Conservation (phyloP, 2,888 invertebrate genomes). For the Eudemis profundana region DNA sequence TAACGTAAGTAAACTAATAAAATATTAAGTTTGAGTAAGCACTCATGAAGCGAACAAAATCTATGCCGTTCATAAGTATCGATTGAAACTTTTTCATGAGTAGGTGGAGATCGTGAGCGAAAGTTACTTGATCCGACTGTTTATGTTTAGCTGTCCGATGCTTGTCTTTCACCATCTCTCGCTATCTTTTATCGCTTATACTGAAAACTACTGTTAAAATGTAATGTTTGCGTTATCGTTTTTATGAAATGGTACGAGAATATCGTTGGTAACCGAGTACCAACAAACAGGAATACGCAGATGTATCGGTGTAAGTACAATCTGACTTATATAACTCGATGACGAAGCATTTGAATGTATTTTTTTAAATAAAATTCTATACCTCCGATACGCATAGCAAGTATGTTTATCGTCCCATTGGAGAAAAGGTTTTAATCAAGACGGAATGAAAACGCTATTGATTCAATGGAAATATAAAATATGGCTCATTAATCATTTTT, state of each 20-base stretch:
- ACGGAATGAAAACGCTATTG: no score
- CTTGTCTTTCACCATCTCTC: conserved; percentile 37
- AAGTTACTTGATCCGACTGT: conserved; percentile 15
- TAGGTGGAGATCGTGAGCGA: conserved; percentile 5
- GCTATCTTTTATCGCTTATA: conserved; percentile 21
- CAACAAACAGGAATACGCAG: not conserved
- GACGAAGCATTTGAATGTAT: no score
- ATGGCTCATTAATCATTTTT: no score
- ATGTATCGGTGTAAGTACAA: not conserved
- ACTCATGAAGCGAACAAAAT: not conserved
- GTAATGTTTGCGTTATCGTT: no score
- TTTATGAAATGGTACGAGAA: not conserved
- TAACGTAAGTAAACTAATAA: not conserved
- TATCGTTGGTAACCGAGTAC: not conserved
- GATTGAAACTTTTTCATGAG: conserved; percentile 18
- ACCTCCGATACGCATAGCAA: no score
- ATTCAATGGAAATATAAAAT: no score
- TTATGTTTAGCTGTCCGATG: conserved; percentile 15
- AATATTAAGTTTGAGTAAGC: not conserved
- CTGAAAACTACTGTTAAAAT: not conserved
- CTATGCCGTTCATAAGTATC: conserved; percentile 1
- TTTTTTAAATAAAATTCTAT: no score
- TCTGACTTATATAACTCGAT: no score
- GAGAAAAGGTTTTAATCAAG: no score
- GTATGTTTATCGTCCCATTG: no score